These are phyloP conservation scores for Spatulosminthurus flaviceps DNA, from an alignment of 2,888 invertebrate genomes.

Conservation along the genomic window DNA sequence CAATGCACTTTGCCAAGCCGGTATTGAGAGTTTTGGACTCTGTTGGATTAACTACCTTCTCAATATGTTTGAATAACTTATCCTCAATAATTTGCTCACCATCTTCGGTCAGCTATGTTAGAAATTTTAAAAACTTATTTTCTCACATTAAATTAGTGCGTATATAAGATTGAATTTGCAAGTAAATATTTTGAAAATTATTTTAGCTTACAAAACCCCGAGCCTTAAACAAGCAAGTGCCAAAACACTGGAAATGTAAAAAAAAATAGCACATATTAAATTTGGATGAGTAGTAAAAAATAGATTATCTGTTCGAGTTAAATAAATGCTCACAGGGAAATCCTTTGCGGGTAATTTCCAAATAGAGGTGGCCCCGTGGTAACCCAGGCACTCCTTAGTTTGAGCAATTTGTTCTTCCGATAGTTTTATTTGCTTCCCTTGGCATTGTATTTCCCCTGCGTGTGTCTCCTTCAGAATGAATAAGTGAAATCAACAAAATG, in stretches of 20 bases:
- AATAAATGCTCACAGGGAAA: background rate
- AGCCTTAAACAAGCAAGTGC: background rate
- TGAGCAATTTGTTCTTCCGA: background rate
- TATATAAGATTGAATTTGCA: too few relatives aligned
- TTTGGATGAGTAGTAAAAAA: too few relatives aligned
- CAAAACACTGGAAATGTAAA: background rate
- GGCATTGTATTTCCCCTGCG: background rate
- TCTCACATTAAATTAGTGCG: too few relatives aligned
- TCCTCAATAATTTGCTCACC: background rate
- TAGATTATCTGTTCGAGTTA: too few relatives aligned
- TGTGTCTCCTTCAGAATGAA: too few relatives aligned
- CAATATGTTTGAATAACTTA: background rate
- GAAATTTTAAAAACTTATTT: too few relatives aligned
- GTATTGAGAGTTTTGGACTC: background rate
- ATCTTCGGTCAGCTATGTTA: background rate
- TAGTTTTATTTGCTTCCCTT: background rate
- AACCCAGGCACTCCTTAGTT: background rate
- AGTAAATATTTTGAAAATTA: too few relatives aligned
- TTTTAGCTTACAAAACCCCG: background rate
- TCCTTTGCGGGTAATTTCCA: background rate
- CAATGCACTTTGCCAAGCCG: background rate
- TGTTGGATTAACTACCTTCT: background rate
- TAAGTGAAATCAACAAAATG: too few relatives aligned
- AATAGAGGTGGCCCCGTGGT: background rate
- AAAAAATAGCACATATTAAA: too few relatives aligned